These are phyloP conservation scores for Oncorhynchus clarkii DNA, from an alignment of 2,113 vertebrate species.

Conservation along the genomic window DNA sequence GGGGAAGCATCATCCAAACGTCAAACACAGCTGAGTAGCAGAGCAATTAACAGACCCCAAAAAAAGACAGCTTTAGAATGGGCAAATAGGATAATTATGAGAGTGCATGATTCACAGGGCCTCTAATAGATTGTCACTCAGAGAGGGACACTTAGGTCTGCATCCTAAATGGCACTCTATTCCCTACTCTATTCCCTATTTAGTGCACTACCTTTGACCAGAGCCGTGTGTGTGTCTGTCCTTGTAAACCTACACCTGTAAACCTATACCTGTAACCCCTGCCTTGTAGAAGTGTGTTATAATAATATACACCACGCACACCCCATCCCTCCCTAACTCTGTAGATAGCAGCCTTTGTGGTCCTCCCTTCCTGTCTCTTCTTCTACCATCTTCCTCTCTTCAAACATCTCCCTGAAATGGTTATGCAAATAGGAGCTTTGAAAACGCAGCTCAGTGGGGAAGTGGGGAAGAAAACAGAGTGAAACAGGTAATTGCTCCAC, in stretches of 20 bases:
- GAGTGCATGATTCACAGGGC: background rate
- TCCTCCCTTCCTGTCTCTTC: background rate
- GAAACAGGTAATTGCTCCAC: too few relatives aligned
- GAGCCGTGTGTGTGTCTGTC: too few relatives aligned
- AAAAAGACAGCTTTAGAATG: background rate
- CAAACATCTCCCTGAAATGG: constrained; percentile 21
- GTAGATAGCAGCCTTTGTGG: background rate
- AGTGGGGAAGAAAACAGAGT: too few relatives aligned
- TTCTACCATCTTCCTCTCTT: constrained; percentile 13
- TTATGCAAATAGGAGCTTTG: constrained; percentile 31
- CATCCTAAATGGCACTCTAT: too few relatives aligned
- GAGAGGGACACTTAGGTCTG: too few relatives aligned
- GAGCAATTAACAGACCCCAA: background rate
- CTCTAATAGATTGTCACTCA: too few relatives aligned
- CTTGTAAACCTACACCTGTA: too few relatives aligned
- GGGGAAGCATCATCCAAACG: background rate
- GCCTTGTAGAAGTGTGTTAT: too few relatives aligned
- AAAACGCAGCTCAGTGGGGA: constrained; percentile 3
- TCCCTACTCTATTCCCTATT: too few relatives aligned
- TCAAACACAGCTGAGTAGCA: constrained; percentile 4
- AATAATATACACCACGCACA: background rate
- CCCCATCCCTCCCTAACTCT: background rate
- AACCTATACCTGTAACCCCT: too few relatives aligned
- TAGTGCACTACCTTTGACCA: too few relatives aligned
- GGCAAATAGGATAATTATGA: background rate